Evolutionary conservation across 2,888 invertebrate genomes (phyloP).

Genomic region (Pocota personata): DNA sequence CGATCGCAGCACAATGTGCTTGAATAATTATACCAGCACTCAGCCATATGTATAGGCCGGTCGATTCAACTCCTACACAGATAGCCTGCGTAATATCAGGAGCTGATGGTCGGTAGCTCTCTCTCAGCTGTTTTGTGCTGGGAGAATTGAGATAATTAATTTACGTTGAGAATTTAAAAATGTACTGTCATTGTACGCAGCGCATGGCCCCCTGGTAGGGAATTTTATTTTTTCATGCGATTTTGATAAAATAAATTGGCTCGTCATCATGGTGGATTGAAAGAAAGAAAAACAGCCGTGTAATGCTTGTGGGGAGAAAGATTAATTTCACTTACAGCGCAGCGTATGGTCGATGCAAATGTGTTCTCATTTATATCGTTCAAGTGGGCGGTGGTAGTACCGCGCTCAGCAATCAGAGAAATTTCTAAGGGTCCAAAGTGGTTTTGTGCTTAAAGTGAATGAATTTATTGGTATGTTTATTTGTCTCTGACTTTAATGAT

Average conservation of each 20-base stretch:
- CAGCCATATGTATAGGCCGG: background rate
- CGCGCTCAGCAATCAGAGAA: background rate
- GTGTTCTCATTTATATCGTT: background rate
- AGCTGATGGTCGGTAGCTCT: background rate
- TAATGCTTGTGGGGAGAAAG: background rate
- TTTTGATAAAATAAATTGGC: conserved; percentile 30
- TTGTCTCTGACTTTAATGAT: background rate
- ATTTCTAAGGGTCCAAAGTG: background rate
- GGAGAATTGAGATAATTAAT: conserved; percentile 5
- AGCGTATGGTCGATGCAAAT: background rate
- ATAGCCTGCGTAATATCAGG: background rate
- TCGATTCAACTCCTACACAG: conserved; percentile 17
- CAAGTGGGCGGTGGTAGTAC: conserved; percentile 1
- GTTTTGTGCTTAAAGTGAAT: background rate
- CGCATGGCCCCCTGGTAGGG: background rate
- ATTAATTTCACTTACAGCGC: background rate
- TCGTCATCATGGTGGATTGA: conserved; percentile 2
- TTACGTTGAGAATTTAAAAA: conserved; percentile 1
- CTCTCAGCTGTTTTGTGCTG: background rate
- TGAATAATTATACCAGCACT: background rate
- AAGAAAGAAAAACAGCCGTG: background rate
- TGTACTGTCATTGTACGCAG: background rate
- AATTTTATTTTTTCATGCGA: background rate
- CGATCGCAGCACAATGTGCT: background rate
- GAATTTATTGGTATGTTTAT: background rate